A percentile compares a stretch with the other conserved stretches of the same genome.
These are phyloP conservation scores for Cuculus canorus DNA, from an alignment of 2,797 vertebrate genomes.

Conservation along the genomic window DNA sequence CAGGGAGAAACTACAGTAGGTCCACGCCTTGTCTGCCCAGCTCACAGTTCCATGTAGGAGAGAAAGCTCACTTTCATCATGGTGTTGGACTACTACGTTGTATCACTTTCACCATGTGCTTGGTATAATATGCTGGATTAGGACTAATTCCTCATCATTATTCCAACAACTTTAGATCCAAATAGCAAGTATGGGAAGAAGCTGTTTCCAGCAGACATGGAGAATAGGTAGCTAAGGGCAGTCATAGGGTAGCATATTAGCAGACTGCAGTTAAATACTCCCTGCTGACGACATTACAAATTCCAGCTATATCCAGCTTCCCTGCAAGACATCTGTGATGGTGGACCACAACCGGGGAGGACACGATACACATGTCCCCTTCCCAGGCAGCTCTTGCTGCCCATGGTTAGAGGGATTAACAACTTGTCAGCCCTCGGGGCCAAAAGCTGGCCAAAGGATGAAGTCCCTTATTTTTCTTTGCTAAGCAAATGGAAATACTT, in stretches of 20 bases:
- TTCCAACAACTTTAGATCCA: not conserved
- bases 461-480: not conserved
- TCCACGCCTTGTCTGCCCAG: accelerated
- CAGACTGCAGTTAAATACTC: not conserved
- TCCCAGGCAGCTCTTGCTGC: not conserved
- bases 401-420: not conserved
- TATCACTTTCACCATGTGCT: not conserved
- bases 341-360: not conserved
- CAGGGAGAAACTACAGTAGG: not conserved
- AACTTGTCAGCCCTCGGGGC: not conserved
- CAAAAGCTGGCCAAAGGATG: not conserved
- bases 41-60: not conserved
- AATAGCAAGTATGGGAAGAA: not conserved
- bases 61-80: not conserved
- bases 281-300: not conserved
- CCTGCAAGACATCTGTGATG: not conserved
- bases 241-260: not conserved
- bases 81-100: not conserved
- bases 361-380: not conserved
- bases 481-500: not conserved
- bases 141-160: not conserved
- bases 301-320: not conserved
- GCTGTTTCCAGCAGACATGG: not conserved
- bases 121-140: not conserved
- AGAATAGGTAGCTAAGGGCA: not conserved